Evolutionary conservation across 2,113 vertebrate genomes (phyloP).

Genomic region (Esox niger): DNA sequence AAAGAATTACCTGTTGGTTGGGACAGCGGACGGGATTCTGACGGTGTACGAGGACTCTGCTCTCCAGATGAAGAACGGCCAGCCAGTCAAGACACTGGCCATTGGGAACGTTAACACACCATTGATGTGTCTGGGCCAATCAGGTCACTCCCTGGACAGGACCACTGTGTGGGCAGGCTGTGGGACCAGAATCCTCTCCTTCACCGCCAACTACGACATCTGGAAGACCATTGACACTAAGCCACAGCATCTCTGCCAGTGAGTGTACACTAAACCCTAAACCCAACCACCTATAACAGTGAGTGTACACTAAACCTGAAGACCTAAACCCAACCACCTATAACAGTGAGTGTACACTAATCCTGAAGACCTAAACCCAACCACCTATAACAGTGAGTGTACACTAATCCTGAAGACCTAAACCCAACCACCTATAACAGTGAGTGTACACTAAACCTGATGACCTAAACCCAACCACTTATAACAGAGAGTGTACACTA

Average conservation of each 20-base stretch:
- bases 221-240: conserved; percentile 85
- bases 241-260: conserved; percentile 74
- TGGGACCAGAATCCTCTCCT: conserved; percentile 82
- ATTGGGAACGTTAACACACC: conserved; percentile 84
- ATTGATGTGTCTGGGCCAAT: conserved; percentile 82
- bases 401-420: too few species aligned
- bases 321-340: too few species aligned
- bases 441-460: too few species aligned
- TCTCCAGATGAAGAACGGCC: conserved; percentile 79
- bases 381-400: too few species aligned
- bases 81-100: conserved; percentile 76
- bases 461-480: too few species aligned
- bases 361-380: too few species aligned
- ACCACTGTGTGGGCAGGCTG: conserved; percentile 85
- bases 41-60: conserved; percentile 86
- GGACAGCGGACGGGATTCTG: conserved; percentile 87
- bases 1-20: conserved; percentile 85
- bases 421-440: too few species aligned
- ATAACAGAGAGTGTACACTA: too few species aligned
- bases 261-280: too few species aligned
- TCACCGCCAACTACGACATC: conserved; percentile 81
- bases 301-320: too few species aligned
- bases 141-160: conserved; percentile 73
- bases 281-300: too few species aligned
- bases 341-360: too few species aligned